Conservation (phyloP, 2,113 vertebrate genomes). For the Podarcis cretensis region DNA sequence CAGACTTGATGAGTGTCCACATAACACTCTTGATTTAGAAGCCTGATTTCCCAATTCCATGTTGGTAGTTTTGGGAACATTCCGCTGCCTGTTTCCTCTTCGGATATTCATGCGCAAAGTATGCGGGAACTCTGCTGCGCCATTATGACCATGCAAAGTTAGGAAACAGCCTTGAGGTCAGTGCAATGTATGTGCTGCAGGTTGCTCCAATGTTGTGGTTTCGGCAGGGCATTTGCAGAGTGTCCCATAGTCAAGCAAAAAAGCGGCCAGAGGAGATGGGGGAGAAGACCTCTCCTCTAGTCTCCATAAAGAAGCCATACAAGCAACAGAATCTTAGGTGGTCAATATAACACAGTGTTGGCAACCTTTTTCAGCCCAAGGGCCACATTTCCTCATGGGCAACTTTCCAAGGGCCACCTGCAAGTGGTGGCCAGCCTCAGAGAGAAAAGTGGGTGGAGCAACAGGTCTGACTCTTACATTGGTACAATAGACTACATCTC, state of each 20-base stretch:
- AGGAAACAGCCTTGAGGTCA: conserved; percentile 67
- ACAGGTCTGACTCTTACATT: too few relatives aligned
- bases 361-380: too few relatives aligned
- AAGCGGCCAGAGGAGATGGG: not conserved
- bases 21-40: conserved; percentile 71
- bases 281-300: not conserved
- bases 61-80: conserved; percentile 71
- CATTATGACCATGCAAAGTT: conserved; percentile 66
- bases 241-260: not conserved
- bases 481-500: too few relatives aligned
- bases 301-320: not conserved
- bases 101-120: conserved; percentile 67
- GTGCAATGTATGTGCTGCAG: conserved; percentile 64
- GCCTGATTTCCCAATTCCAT: conserved; percentile 65
- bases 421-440: too few relatives aligned
- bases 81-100: conserved; percentile 70
- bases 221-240: not conserved
- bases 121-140: conserved; percentile 48
- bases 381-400: too few relatives aligned
- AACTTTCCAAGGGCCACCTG: too few relatives aligned
- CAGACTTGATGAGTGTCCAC: conserved; percentile 60
- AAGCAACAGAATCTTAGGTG: too few relatives aligned
- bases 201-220: conserved; percentile 64
- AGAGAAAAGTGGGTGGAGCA: too few relatives aligned
- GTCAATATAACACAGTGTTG: too few relatives aligned